These are phyloP conservation scores for Poliocrania exsul DNA, from an alignment of 2,797 vertebrate species.

Conservation along the genomic window DNA sequence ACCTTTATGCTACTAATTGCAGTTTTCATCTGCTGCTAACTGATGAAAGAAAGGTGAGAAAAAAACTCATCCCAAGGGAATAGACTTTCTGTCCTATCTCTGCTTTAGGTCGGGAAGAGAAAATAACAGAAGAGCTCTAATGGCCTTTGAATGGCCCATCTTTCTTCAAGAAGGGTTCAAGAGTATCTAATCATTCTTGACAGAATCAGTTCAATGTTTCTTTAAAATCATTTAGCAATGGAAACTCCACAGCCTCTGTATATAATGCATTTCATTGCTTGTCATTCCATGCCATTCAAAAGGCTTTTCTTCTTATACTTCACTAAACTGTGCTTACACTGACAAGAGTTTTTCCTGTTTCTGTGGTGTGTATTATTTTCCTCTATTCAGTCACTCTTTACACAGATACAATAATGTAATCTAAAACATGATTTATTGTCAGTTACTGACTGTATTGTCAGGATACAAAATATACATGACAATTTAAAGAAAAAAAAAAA, in stretches of 20 bases:
- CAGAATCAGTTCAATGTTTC: conserved; percentile 56
- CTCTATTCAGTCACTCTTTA: not conserved
- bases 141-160: conserved; percentile 5
- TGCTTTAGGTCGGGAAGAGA: not conserved
- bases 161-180: conserved; percentile 20
- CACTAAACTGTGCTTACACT: not conserved
- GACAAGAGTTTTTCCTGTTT: not conserved
- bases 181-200: conserved; percentile 29
- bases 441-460: not conserved
- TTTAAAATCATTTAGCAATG: conserved; percentile 43
- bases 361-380: not conserved
- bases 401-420: not conserved
- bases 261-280: conserved; percentile 50
- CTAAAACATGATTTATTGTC: not conserved
- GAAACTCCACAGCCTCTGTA: not conserved
- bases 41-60: conserved; percentile 52
- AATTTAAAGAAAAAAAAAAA: not conserved
- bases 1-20: conserved; percentile 51
- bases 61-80: not conserved
- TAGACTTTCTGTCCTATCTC: conserved; percentile 1
- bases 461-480: no score
- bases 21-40: conserved; percentile 60
- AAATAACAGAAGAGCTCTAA: not conserved
- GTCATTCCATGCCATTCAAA: not conserved
- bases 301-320: conserved; percentile 16